Evolutionary conservation across 2,888 invertebrate genomes (phyloP), one percentile per base, ranked within the genome.

Genomic region (Nomada hirtipes): DNA sequence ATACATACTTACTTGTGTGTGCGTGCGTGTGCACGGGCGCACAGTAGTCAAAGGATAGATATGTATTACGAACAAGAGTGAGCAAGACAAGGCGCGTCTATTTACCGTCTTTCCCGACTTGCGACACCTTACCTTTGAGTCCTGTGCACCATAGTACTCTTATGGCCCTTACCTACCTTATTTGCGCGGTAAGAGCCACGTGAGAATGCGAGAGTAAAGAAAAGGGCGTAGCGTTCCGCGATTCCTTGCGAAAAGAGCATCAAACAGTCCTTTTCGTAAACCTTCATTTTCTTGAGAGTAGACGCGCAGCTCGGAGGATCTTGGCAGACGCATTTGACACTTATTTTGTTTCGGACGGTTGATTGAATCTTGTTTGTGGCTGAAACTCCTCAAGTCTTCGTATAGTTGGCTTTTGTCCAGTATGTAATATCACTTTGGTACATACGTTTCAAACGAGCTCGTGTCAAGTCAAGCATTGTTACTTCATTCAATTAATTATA

Each of bases 121-220:
- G 73, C 69, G 74, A 87, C 85, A 86, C 75, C 82, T 20, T 11
- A 64, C 76, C 75, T 80, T 82, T 72, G 36, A 63, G 64, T 57
- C 55, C 52, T 59, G n/a, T 64, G 68, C 42, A 42, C 55, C 63
- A 36, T 72, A 63, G 26, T 61, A 64, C 67, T 44, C 26, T 13
- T 55, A 26, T 60, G 75, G 76, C 71, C 71, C 79, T 85, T 82
- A 82, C 76, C 76, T 88, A 76, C 70, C 73, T 79, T 80, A 86
- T 71, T 55, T 44, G 42, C 13, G 53, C 44, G 65, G 53, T 57
- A 59, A 47, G n/a, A 59, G 70, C 50, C 50, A 74, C 53, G 44
- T 57, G 63, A 84, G 81, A 79, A 76, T 74, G 61, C 55, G 44
- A 74, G n/a, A 7, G 57, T 42, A 76, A 61, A 75, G 76, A 52